Base-by-base conservation (phyloP, 2,888 invertebrate species). In the Liopterus haemorrhoidalis region DNA sequence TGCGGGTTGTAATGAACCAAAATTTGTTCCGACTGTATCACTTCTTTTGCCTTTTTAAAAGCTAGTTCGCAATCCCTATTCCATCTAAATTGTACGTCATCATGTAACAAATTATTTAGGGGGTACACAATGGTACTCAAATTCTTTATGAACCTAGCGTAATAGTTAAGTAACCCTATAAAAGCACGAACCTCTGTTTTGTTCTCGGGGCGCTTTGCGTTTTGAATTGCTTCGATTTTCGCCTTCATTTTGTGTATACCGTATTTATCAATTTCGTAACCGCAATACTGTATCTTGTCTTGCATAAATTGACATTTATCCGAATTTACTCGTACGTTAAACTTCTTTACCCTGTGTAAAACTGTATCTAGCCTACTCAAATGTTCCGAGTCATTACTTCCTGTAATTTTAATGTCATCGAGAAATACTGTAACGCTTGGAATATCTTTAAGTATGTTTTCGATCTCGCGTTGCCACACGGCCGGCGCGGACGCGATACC, bases 401-500 rank as follows among this genome's bases (percentile, higher is more conserved):
- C 59, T 27, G 54, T 57, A 6, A 56, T 54, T 50, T 43, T 55
- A 14, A 61, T 55, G n/a, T n/a, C n/a, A n/a, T n/a, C n/a, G n/a
- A n/a, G n/a, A n/a, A n/a, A n/a, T n/a, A n/a, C n/a, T n/a, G n/a
- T n/a, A n/a, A n/a, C n/a, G n/a, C n/a, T n/a, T n/a, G n/a, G n/a
- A n/a, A n/a, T n/a, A 19, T 54, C 58, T 11, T 52, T 32, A 4
- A 60, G 15, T 15, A 59, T 21, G 24, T 53, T 49, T 42, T 62
- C 57, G 48, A 63, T 59, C 16, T 50, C 32, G 5, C 59, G 32
- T 51, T 65, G 60, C 52, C 54, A 64, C 21, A 56, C 58, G 4
- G 59, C 59, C 6, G 64, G 62, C 14, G 61, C 63, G 38, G 56
- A 50, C 2, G 62, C 57, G 3, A 64, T 45, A 2, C 62, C 63